Conservation (phyloP, 2,888 invertebrate genomes). For the Cryptus armator region DNA sequence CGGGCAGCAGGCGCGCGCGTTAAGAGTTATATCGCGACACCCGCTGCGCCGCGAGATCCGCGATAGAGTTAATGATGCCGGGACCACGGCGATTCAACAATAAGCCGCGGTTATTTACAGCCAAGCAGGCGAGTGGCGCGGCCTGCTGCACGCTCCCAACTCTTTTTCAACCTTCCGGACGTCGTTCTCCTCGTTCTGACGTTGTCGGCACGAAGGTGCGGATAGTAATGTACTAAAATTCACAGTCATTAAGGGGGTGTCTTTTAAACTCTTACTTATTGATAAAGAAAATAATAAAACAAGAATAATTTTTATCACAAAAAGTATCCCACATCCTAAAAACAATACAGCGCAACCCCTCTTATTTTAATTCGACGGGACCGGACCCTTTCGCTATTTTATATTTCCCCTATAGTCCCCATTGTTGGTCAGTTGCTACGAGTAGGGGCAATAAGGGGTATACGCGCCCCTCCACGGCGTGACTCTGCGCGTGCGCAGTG, state of each 20-base stretch:
- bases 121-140: constrained; percentile 59
- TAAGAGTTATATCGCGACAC: constrained; percentile 81
- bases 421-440: too few relatives aligned
- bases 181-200: constrained; percentile 19
- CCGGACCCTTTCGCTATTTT: too few relatives aligned
- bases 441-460: too few relatives aligned
- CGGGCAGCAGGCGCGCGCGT: constrained; percentile 74
- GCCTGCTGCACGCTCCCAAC: constrained; percentile 35
- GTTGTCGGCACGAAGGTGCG: constrained; percentile 9
- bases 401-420: too few relatives aligned
- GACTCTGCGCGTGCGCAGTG: too few relatives aligned
- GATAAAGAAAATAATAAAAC: too few relatives aligned
- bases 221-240: neutral
- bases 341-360: too few relatives aligned
- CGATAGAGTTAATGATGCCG: constrained; percentile 84
- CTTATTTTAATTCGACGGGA: too few relatives aligned
- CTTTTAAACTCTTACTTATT: neutral
- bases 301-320: neutral
- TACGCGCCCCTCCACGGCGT: too few relatives aligned
- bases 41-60: constrained; percentile 82
- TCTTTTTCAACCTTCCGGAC: constrained; percentile 26
- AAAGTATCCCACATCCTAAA: neutral
- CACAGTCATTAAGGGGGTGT: neutral
- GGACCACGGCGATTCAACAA: constrained; percentile 81
- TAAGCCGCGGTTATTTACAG: constrained; percentile 82